Evolutionary conservation across 1,140 invertebrate genomes (phyloP).

Genomic region (Zaprionus camerounensis): DNA sequence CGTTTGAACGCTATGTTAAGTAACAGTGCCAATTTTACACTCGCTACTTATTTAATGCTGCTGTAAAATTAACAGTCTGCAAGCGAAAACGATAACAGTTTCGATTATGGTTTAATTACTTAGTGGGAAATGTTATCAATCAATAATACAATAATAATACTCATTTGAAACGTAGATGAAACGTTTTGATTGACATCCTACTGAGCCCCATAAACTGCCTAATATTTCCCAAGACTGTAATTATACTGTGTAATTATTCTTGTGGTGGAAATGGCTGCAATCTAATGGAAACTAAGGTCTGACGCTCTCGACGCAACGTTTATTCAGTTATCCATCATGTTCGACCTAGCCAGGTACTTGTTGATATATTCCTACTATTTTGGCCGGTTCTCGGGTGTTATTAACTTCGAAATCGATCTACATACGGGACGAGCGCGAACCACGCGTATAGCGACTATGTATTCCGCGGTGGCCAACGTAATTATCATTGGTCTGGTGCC

Average conservation of each 20-base stretch:
- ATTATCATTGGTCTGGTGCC: slow-evolving; percentile 10
- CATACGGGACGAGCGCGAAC: slow-evolving; percentile 28
- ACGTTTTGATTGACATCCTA: neutral
- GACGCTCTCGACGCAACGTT: neutral
- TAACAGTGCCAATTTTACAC: neutral
- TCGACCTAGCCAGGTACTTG: slow-evolving; percentile 37
- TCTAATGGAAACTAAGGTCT: neutral
- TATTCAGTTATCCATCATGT: slow-evolving; percentile 47
- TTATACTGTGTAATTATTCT: neutral
- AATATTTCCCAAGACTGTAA: neutral
- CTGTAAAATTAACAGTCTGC: neutral
- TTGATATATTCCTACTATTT: slow-evolving; percentile 45
- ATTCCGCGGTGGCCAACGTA: slow-evolving; percentile 28
- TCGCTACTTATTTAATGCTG: neutral
- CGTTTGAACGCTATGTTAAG: neutral
- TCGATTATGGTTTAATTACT: neutral
- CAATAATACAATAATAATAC: neutral
- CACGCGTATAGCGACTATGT: slow-evolving; percentile 36
- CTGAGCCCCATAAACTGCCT: neutral
- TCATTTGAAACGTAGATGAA: neutral
- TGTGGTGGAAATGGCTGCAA: neutral
- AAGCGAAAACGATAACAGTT: neutral
- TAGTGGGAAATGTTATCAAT: neutral
- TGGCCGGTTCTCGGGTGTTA: slow-evolving; percentile 26
- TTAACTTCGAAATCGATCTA: slow-evolving; percentile 55